Evolutionary conservation across 92 coral and sea anemone species (phyloP).

Genomic region (Pocillopora grandis): DNA sequence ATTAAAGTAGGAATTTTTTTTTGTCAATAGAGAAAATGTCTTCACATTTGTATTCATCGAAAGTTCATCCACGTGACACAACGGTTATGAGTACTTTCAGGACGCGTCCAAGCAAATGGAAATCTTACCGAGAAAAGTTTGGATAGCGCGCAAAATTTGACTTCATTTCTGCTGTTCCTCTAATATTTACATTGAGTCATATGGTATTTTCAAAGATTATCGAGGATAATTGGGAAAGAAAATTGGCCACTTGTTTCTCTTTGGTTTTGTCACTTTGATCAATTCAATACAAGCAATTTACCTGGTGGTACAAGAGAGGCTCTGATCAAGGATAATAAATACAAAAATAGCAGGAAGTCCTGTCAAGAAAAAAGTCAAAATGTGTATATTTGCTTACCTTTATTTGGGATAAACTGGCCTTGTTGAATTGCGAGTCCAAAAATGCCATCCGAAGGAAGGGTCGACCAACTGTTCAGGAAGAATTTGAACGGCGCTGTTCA

Average conservation of each 20-base stretch:
- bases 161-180: neutral
- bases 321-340: neutral
- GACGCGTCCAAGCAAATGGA: neutral
- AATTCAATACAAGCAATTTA: slow-evolving; percentile 31
- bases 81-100: neutral
- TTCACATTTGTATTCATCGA: too few relatives aligned
- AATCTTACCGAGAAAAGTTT: neutral
- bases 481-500: slow-evolving; percentile 44
- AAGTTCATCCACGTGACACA: neutral
- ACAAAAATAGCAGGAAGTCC: neutral
- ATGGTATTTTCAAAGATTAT: too few relatives aligned
- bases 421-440: slow-evolving; percentile 44
- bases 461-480: neutral
- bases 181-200: neutral
- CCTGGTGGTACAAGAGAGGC: slow-evolving; percentile 36
- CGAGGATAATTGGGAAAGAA: neutral
- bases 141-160: neutral
- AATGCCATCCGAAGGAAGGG: slow-evolving; percentile 10
- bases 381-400: slow-evolving; percentile 12
- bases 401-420: slow-evolving; percentile 42
- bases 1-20: neutral
- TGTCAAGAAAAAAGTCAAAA: neutral
- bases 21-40: too few relatives aligned
- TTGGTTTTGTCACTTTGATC: slow-evolving; percentile 11
- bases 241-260: slow-evolving; percentile 14